Percentiles rank a stretch among this genome's conserved stretches.
Conservation (phyloP, 1,140 invertebrate species). For the Proctacanthus coquilletti region DNA sequence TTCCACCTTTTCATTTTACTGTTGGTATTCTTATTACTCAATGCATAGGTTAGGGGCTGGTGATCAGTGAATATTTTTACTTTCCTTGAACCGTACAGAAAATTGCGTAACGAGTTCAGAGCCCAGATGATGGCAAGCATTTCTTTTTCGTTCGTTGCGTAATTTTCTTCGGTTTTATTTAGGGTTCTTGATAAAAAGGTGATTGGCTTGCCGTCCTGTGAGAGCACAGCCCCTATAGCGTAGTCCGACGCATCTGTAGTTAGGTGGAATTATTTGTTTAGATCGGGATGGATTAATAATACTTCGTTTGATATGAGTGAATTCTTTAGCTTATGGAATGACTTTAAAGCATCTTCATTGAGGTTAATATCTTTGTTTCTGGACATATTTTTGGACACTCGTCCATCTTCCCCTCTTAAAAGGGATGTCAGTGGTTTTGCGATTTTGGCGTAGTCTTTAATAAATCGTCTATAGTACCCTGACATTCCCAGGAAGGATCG, state of each 20-base stretch:
- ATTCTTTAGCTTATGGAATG: constrained; percentile 27
- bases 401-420: constrained; percentile 6
- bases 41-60: constrained; percentile 23
- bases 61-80: constrained; percentile 18
- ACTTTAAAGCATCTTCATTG: constrained; percentile 9
- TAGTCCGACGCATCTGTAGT: constrained; percentile 15
- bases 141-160: constrained; percentile 15
- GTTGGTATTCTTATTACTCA: constrained; percentile 21
- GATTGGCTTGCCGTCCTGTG: constrained; percentile 14
- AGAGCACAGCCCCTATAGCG: constrained; percentile 20
- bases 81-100: constrained; percentile 13
- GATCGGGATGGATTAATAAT: constrained; percentile 22
- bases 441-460: constrained; percentile 10
- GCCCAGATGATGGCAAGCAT: constrained; percentile 22
- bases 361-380: constrained; percentile 3
- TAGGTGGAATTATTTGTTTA: constrained; percentile 14
- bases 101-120: constrained; percentile 23
- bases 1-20: constrained; percentile 25
- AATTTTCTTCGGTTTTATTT: constrained; percentile 19
- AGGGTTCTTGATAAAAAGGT: constrained; percentile 16
- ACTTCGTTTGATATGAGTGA: constrained; percentile 25
- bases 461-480: constrained; percentile 14
- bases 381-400: constrained; percentile 2
- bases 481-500: constrained; percentile 8
- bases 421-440: constrained; percentile 6